Evolutionary conservation across 2,888 invertebrate species (phyloP).

Genomic region (Xanthostigma xanthostigma): DNA sequence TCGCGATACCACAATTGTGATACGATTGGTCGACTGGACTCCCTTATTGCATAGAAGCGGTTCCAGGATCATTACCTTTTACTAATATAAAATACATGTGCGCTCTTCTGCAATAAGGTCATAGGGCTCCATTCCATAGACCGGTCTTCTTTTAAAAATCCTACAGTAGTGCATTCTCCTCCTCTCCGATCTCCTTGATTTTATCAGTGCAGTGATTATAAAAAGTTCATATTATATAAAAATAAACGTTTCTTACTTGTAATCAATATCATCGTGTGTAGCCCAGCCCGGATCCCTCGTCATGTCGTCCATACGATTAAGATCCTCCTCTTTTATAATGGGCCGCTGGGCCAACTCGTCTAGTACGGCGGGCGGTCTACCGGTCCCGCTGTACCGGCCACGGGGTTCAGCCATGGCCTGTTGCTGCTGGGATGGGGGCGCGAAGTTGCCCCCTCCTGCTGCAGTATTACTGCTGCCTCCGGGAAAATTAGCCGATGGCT

Average conservation of each 20-base stretch:
- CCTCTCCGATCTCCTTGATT: no score
- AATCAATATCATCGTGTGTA: conserved; percentile 84
- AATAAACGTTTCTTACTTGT: conserved; percentile 42
- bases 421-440: conserved; percentile 11
- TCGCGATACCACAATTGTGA: no score
- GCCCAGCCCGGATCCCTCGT: conserved; percentile 85
- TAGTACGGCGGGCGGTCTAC: conserved; percentile 25
- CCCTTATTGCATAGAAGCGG: no score
- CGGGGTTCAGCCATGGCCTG: conserved; percentile 23
- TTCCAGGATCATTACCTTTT: no score
- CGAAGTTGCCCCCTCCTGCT: not conserved
- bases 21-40: no score
- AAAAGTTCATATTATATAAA: conserved; percentile 3
- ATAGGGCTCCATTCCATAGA: no score
- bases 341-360: conserved; percentile 52
- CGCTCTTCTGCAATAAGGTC: no score
- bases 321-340: conserved; percentile 85
- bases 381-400: conserved; percentile 31
- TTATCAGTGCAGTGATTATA: not conserved
- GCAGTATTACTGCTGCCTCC: not conserved
- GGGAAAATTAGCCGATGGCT: conserved; percentile 24
- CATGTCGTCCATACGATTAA: conserved; percentile 83
- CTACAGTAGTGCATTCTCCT: no score
- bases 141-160: no score
- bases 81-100: no score